A percentile compares a stretch with the other conserved stretches of the same genome.
Evolutionary conservation across 2,888 invertebrate genomes (phyloP).

Genomic region (Noctua pronuba): DNA sequence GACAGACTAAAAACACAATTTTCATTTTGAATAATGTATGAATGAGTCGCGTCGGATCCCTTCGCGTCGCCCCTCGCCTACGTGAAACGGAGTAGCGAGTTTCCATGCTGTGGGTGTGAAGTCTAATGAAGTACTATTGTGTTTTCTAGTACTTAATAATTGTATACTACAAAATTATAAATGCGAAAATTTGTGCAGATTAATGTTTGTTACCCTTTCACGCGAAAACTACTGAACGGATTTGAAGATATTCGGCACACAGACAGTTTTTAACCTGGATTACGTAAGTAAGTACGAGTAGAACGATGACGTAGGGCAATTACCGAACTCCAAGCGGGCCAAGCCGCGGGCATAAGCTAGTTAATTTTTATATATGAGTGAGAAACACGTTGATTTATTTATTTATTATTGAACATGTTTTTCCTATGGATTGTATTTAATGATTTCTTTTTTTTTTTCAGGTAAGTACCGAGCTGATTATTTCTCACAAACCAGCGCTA

Average conservation of each 20-base stretch:
- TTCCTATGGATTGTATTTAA: neutral
- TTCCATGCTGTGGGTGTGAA: conserved; percentile 29
- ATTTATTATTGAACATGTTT: neutral
- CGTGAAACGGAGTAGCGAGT: conserved; percentile 9
- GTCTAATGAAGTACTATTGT: conserved; percentile 31
- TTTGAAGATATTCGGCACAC: neutral
- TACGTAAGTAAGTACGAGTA: too few species aligned
- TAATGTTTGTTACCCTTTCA: neutral
- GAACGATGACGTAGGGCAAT: too few species aligned
- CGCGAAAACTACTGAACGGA: neutral
- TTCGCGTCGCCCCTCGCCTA: conserved; percentile 11
- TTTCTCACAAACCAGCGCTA: neutral
- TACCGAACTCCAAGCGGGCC: too few species aligned
- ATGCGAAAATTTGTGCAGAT: neutral
- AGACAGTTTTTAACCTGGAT: neutral
- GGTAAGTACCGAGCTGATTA: conserved; percentile 48
- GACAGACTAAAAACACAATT: conserved; percentile 18
- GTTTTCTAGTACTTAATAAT: too few species aligned
- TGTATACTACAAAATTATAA: too few species aligned
- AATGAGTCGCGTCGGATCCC: conserved; percentile 11
- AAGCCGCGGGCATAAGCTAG: too few species aligned
- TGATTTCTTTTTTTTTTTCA: conserved; percentile 49
- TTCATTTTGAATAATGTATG: conserved; percentile 46
- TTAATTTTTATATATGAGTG: too few species aligned
- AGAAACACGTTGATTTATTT: too few species aligned